Evolutionary conservation across 2,113 vertebrate genomes (phyloP), one percentile per base, ranked within the genome.

Genomic region (Chaetops frenatus): DNA sequence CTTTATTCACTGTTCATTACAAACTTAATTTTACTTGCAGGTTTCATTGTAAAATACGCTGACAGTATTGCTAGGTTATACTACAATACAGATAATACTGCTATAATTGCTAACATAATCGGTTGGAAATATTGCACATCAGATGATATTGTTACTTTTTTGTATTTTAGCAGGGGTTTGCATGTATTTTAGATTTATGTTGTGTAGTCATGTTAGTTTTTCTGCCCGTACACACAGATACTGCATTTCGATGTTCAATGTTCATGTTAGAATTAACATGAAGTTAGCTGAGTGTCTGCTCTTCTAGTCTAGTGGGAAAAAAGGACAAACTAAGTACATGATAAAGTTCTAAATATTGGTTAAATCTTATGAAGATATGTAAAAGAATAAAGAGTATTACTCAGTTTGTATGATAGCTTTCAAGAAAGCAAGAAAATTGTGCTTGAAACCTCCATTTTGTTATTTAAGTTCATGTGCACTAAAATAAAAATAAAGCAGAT

Each of bases 171-270:
- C 58, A 51, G 27, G 23, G 15, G 9, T 36, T 72, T 72, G 11
- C 23, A 22, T 54, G 13, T 64, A 9, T 84, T 90, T 87, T 72
- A 23, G 13, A 72, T 86, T 72, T 10, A 38, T 57, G 31, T 25
- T 48, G 10, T 48, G 22, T 57, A 22, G 23, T 73, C 66, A 14
- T 29, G 27, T 58, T 56, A 42, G 44, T 44, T 79, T 58, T 66
- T 77, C 50, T 88, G 53, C 48, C 16, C 1, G 0, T 58, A 47
- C 10, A 56, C 47, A 81, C 22, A 53, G n/a, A 33, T 58, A 51
- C 2, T 90, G 64, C 9, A 28, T 81, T 66, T 82, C 0, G 0
- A 9, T 82, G 50, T 50, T 28, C 2, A 2, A 16, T 54, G 20
- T 48, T 83, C 54, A 38, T 88, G 6, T 20, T 78, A 50, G 56